Evolutionary conservation across 2,113 vertebrate species (phyloP).

Genomic region (Dermatemys mawii): DNA sequence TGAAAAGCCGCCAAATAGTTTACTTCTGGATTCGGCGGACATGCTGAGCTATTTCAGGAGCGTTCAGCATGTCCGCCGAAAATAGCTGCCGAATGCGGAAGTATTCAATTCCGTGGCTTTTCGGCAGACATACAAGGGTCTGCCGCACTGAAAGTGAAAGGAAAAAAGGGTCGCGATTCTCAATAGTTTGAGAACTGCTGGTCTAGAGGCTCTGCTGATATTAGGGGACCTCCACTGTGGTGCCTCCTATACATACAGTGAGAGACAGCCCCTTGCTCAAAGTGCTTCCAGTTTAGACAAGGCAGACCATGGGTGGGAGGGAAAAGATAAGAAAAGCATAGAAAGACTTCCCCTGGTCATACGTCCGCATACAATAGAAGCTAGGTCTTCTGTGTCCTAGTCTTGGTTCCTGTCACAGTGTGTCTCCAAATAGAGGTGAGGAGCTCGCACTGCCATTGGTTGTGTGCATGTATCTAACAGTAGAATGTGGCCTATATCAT

Average conservation of each 20-base stretch:
- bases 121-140: no score
- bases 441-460: not conserved
- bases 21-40: no score
- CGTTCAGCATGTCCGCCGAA: no score
- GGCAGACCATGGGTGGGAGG: accelerated
- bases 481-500: not conserved
- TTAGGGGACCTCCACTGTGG: not conserved
- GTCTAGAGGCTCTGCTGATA: not conserved
- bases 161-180: no score
- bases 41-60: no score
- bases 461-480: not conserved
- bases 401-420: not conserved
- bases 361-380: not conserved
- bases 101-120: no score
- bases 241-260: accelerated
- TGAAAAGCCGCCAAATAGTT: no score
- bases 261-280: not conserved
- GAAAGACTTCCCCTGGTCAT: not conserved
- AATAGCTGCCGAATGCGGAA: no score
- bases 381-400: not conserved
- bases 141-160: no score
- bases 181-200: no score
- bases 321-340: not conserved
- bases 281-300: not conserved
- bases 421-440: not conserved